Conservation (phyloP, 1,140 invertebrate genomes). For the Drosophila neocordata region DNA sequence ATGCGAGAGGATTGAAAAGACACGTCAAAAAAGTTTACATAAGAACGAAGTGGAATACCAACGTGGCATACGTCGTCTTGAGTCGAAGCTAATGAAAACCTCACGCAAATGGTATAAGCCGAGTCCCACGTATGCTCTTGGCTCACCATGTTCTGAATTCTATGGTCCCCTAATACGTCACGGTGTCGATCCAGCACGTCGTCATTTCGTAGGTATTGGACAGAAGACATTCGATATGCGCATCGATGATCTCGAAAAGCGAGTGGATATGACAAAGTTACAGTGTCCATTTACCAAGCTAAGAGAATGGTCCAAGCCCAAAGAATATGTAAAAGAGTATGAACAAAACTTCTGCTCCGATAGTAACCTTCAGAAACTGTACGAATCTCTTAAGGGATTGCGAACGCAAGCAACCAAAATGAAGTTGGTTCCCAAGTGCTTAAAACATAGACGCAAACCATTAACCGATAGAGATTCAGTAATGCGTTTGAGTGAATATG, state of each 20-base stretch:
- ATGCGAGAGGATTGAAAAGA: constrained; percentile 71
- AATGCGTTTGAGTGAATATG: neutral
- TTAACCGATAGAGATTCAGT: neutral
- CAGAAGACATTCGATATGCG: constrained; percentile 69
- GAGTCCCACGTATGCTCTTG: constrained; percentile 83
- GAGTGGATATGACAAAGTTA: constrained; percentile 42
- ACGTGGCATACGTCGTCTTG: constrained; percentile 70
- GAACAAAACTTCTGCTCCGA: constrained; percentile 77
- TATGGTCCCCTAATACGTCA: constrained; percentile 84
- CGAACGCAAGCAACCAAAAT: constrained; percentile 32
- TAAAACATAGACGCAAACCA: constrained; percentile 22
- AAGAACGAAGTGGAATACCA: constrained; percentile 80
- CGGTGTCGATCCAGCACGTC: constrained; percentile 84
- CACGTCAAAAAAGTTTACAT: constrained; percentile 78
- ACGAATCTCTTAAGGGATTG: constrained; percentile 53
- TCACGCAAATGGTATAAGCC: constrained; percentile 60
- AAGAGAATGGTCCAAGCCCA: constrained; percentile 73
- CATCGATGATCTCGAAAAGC: constrained; percentile 73
- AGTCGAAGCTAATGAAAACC: constrained; percentile 40
- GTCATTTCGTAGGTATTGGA: constrained; percentile 67
- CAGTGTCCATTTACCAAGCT: constrained; percentile 71
- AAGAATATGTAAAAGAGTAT: constrained; percentile 61
- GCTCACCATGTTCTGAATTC: constrained; percentile 83
- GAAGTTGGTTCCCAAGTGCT: constrained; percentile 55
- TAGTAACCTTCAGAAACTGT: constrained; percentile 64